Evolutionary conservation across 2,797 vertebrate species (phyloP).

Genomic region (Propithecus perrieri): DNA sequence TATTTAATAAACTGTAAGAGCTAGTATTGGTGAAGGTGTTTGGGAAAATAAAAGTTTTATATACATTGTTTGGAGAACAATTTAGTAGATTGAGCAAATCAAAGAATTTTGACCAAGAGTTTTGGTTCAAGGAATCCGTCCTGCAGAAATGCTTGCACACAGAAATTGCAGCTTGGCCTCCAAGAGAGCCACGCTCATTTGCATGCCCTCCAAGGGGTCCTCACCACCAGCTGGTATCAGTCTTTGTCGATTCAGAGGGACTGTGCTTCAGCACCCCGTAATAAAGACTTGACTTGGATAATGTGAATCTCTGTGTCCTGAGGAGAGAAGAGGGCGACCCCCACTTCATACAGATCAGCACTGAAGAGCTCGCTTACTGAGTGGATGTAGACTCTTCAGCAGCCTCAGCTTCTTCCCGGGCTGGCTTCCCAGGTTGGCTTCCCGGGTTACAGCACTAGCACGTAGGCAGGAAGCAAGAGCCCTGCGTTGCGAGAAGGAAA

Average conservation of each 20-base stretch:
- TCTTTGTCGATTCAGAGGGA: too few relatives aligned
- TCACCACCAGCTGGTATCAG: too few relatives aligned
- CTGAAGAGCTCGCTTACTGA: neutral
- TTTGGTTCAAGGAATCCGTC: neutral
- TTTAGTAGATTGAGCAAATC: neutral
- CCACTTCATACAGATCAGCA: neutral
- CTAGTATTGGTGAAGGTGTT: neutral
- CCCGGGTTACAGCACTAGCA: neutral
- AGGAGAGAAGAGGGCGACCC: neutral
- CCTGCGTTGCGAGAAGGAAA: neutral
- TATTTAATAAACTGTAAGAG: neutral
- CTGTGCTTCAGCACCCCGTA: neutral
- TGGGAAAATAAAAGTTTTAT: neutral
- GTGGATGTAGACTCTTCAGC: neutral
- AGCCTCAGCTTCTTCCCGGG: neutral
- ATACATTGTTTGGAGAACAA: neutral
- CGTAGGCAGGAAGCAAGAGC: neutral
- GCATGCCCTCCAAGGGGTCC: neutral
- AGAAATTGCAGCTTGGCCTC: neutral
- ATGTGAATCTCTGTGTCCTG: neutral
- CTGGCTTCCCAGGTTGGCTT: neutral
- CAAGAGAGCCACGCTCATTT: neutral
- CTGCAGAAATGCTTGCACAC: neutral
- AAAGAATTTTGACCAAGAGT: neutral
- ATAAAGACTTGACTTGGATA: neutral